Conservation (phyloP, 1,140 invertebrate species). For the Drosophila ohnishii region DNA sequence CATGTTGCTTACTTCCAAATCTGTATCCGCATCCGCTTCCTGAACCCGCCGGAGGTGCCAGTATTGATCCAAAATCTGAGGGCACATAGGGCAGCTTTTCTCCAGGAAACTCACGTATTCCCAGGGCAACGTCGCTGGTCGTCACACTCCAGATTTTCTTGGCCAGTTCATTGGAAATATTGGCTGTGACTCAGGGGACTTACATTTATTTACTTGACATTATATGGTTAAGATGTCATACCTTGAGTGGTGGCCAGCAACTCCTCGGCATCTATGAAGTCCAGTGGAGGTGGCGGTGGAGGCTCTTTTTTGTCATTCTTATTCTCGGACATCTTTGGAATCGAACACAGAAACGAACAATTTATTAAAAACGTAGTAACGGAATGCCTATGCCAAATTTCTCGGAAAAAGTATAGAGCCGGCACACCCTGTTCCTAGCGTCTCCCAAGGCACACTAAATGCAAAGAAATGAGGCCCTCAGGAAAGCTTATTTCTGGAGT, state of each 20-base stretch:
- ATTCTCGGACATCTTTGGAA: conserved; percentile 7
- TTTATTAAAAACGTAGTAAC: background rate
- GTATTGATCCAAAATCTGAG: background rate
- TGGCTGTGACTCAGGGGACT: conserved; percentile 18
- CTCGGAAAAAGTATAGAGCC: background rate
- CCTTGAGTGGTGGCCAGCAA: conserved; percentile 8
- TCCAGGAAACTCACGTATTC: background rate
- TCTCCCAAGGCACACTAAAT: conserved; percentile 7
- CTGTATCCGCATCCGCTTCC: background rate
- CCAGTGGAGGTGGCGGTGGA: background rate
- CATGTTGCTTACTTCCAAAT: background rate
- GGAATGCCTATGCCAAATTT: background rate
- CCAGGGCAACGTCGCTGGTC: conserved; percentile 19
- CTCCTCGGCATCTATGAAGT: background rate
- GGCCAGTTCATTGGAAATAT: conserved; percentile 47
- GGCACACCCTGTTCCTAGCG: background rate
- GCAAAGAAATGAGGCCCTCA: background rate
- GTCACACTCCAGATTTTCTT: conserved; percentile 57
- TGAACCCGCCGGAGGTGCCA: background rate
- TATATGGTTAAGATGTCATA: background rate
- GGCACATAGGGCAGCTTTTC: background rate
- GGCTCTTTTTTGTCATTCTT: background rate
- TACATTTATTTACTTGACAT: background rate
- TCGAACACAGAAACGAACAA: background rate
- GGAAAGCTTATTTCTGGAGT: background rate